These are phyloP conservation scores for Drosophila prolongata DNA, from an alignment of 2,888 invertebrate genomes.

Conservation along the genomic window DNA sequence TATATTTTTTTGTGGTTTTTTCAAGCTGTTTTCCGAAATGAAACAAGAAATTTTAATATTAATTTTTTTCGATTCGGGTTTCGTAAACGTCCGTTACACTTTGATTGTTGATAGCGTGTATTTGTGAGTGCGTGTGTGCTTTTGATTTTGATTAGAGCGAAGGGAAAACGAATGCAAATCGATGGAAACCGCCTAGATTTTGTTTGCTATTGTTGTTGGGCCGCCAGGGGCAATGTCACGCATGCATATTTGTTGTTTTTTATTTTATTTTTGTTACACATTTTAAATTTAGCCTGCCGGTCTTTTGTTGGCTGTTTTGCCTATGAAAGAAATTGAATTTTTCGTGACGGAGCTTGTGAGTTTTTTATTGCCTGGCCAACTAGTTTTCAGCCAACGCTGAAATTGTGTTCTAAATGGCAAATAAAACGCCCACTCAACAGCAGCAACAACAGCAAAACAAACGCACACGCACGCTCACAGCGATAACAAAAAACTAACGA, in stretches of 20 bases:
- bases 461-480: slow-evolving; percentile 25
- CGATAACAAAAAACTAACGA: slow-evolving; percentile 28
- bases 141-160: slow-evolving; percentile 61
- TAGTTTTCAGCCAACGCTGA: slow-evolving; percentile 42
- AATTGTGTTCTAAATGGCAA: slow-evolving; percentile 45
- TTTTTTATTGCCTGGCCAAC: slow-evolving; percentile 21
- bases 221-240: slow-evolving; percentile 50
- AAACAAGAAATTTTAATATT: slow-evolving; percentile 27
- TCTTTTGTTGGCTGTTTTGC: slow-evolving; percentile 49
- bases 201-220: slow-evolving; percentile 39
- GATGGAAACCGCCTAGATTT: slow-evolving; percentile 44
- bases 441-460: slow-evolving; percentile 18
- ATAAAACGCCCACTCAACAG: slow-evolving; percentile 64
- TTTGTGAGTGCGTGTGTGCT: slow-evolving; percentile 31
- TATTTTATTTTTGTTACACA: slow-evolving; percentile 26
- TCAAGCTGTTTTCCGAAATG: slow-evolving; percentile 40
- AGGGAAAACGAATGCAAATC: slow-evolving; percentile 59
- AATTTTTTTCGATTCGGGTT: not conserved
- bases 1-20: slow-evolving; percentile 15
- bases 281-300: slow-evolving; percentile 42
- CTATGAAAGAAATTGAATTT: slow-evolving; percentile 51
- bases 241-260: slow-evolving; percentile 38
- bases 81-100: slow-evolving; percentile 38
- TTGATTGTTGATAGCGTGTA: slow-evolving; percentile 36
- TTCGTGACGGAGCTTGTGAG: not conserved